Evolutionary conservation across 2,113 vertebrate genomes (phyloP), one percentile per base, ranked within the genome.

Genomic region (Orcinus orca): DNA sequence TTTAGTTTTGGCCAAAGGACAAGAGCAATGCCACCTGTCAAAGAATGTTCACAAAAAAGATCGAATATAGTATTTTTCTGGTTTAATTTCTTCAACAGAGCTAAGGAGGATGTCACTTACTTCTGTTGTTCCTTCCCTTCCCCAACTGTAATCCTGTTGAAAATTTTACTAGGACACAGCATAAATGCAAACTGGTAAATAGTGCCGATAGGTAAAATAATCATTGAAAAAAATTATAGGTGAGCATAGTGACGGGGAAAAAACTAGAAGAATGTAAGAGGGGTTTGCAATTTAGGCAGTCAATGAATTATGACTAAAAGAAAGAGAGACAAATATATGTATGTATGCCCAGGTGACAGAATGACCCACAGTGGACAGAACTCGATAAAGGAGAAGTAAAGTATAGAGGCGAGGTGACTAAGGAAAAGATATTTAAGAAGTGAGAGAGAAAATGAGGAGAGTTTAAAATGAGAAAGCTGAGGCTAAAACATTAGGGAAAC

Each of bases 1-100:
- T 81, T 94, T 71, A 76, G 68, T 97, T 96, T 77, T 71, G 31
- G 96, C 81, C 90, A 79, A 41, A 96, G 88, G 20, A 84, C n/a
- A 62, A 90, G 58, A 97, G 21, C 58, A 44, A 76, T 93, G n/a
- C 20, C 83, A 71, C 47, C 17, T 85, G 41, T 83, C 62, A 93
- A 73, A 90, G 17, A 55, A 88, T 76, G n/a, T 20, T 80, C 38
- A 88, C 38, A 82, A n/a, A 80, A 88, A 84, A 21, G 20, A 53
- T 33, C 15, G 26, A 84, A 38, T 95, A 41, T 23, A 73, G 31
- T n/a, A 13, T 86, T 83, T 86, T 60, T 47, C 29, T 87, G 80
- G 3, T 33, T 97, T 88, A 44, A 21, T 74, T 84, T 80, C 26
- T 95, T 93, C 36, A 80, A 18, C n/a, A 50, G 33, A 79, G 6